Evolutionary conservation across 2,888 invertebrate species (phyloP).

Genomic region (Pterobdella sp.): DNA sequence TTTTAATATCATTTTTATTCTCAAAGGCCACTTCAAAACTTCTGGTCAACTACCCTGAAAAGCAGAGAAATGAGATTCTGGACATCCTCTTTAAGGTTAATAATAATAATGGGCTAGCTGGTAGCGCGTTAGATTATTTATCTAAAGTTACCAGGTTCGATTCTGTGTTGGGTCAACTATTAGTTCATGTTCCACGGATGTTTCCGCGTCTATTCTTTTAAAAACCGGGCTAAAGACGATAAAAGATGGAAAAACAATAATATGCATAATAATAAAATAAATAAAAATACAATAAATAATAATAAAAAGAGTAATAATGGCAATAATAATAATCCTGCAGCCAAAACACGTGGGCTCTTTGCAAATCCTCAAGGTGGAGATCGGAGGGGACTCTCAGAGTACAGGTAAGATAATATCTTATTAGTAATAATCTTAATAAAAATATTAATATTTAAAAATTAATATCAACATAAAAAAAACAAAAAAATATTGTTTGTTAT

Average conservation of each 20-base stretch:
- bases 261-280: neutral
- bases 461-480: too few species aligned
- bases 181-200: neutral
- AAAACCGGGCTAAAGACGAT: neutral
- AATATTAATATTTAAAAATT: too few species aligned
- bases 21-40: conserved; percentile 51
- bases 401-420: conserved; percentile 41
- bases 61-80: conserved; percentile 46
- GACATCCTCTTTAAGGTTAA: conserved; percentile 50
- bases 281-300: neutral
- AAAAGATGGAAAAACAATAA: neutral
- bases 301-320: neutral
- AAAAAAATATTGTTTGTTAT: too few species aligned
- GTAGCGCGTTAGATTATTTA: too few species aligned
- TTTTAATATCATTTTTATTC: conserved; percentile 7
- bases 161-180: too few species aligned
- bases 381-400: conserved; percentile 51
- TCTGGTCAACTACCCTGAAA: conserved; percentile 46
- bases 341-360: conserved; percentile 49
- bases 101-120: neutral
- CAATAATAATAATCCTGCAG: conserved; percentile 35
- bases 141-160: too few species aligned
- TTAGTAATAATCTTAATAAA: too few species aligned
- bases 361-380: conserved; percentile 51
- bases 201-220: neutral